Base-by-base conservation (phyloP, 2,797 vertebrate species). In the Euphonia xanthogaster region DNA sequence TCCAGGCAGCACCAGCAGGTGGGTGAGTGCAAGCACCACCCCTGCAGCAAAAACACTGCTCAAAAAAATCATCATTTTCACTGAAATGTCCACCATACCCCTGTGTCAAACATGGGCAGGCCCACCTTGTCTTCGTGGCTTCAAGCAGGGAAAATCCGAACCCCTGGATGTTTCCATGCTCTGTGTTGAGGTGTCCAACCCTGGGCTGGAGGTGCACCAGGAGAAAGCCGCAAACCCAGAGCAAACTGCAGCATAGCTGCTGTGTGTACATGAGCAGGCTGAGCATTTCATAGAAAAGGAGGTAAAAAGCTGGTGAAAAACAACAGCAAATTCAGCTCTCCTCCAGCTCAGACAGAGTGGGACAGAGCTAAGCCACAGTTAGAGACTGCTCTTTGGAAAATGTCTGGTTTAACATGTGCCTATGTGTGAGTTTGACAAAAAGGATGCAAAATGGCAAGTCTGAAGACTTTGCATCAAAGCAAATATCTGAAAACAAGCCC, bases 121-220 rank as follows among this genome's bases (percentile, higher is more conserved):
- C 44, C 33, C 53, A 30, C 44, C 11, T 42, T 27, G 39, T 31
- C 9, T 75, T 85, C 0, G 0, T n/a, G 67, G 67, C 30, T 82
- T 88, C 76, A 83, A 2, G 0, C 1, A 2, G 45, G 35, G 40
- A 48, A 88, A 92, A 63, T 48, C 7, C 7, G 6, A 75, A 57
- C 7, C 54, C 1, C 0, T 57, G 45, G 55, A 21, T 45, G 31
- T 42, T 81, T 68, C 54, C 28, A 60, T n/a, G 23, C 45, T 58
- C 37, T 0, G 0, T 18, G 42, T 4, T 81, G 66, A 1, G 1
- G 21, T 40, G 12, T 86, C 27, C n/a, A 24, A 45, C 53, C 12
- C 48, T 9, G 33, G 40, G 37, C 65, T 92, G 44, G 33, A 44
- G 48, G 35, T 77, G 44, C 9, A 14, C 1, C n/a, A 48, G 31